Base-by-base conservation (phyloP, 2,888 invertebrate genomes). In the Baccha elongata region DNA sequence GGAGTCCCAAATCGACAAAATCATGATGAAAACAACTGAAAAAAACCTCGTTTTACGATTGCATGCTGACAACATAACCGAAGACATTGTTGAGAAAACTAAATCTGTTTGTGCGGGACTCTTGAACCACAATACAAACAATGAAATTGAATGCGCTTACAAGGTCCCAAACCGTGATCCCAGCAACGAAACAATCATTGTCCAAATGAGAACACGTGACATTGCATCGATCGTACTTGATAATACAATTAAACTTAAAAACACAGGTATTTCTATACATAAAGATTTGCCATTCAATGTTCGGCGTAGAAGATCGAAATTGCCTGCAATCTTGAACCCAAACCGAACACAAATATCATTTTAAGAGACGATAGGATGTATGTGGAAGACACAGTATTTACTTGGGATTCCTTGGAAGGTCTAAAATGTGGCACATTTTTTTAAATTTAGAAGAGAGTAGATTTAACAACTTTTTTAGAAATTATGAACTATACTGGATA, bases 281-380 rank as follows among this genome's bases (percentile, higher is more conserved):
- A 60, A 60, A 46, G 60, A 46, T 11, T 29, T 60, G 1, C 44
- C 44, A 44, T 44, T 44, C 17, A 60, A 44, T 11, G 44, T 29
- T 5, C 60, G 32, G 0, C 44, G 46, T 46, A 62, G 44, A 6
- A 62, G 46, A 44, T 26, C 44, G 4, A 42, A 60, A 32, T 44
- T 44, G 29, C 11, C 32, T 6, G 29, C 17, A 8, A 17, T 60
- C 23, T 11, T 60, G 17, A 60, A 60, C 2, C 11, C 32, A 7
- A 44, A n/a, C 60, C 44, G 3, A 60, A 32, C n/a, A 60, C 44
- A 40, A 44, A 46, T n/a, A 46, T 46, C 11, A 19, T 32, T 44
- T 46, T 60, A 32, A 60, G 60, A 15, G 44, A 44, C 8, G 60
- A 60, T 46, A 29, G 60, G 17, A 1, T 60, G 23, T 11, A 58